Conservation (phyloP, 1,140 invertebrate species). For the Leptopilina boulardi region DNA sequence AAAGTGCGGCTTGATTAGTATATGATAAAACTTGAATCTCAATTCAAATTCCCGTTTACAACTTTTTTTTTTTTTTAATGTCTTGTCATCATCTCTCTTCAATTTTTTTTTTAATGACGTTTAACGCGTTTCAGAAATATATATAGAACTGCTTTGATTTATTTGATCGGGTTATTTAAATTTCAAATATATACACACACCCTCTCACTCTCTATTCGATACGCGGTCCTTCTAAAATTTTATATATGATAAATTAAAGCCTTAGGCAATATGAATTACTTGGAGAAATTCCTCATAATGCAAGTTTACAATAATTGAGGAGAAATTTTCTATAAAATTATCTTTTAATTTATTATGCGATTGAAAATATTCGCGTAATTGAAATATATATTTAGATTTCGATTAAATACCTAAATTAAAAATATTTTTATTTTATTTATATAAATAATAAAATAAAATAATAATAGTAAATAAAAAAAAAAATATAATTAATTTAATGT, state of each 20-base stretch:
- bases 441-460: too few relatives aligned
- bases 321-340: neutral
- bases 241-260: conserved; percentile 1
- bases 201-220: neutral
- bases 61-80: neutral
- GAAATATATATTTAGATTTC: too few relatives aligned
- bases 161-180: conserved; percentile 30
- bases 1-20: conserved; percentile 27
- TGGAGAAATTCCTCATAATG: neutral
- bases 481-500: too few relatives aligned
- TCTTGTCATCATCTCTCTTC: neutral
- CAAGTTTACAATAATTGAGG: conserved; percentile 15
- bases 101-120: conserved; percentile 24
- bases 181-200: conserved; percentile 1
- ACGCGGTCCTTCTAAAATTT: neutral
- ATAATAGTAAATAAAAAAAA: too few relatives aligned
- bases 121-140: neutral
- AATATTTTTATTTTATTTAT: too few relatives aligned
- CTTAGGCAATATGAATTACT: neutral
- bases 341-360: neutral
- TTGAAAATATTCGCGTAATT: neutral
- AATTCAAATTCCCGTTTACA: conserved; percentile 20
- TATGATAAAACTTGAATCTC: conserved; percentile 12
- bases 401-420: too few relatives aligned
- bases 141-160: conserved; percentile 14